phyloP scores from a whole-genome alignment of 2,888 invertebrate species.

The Teleiodes luculella region DNA sequence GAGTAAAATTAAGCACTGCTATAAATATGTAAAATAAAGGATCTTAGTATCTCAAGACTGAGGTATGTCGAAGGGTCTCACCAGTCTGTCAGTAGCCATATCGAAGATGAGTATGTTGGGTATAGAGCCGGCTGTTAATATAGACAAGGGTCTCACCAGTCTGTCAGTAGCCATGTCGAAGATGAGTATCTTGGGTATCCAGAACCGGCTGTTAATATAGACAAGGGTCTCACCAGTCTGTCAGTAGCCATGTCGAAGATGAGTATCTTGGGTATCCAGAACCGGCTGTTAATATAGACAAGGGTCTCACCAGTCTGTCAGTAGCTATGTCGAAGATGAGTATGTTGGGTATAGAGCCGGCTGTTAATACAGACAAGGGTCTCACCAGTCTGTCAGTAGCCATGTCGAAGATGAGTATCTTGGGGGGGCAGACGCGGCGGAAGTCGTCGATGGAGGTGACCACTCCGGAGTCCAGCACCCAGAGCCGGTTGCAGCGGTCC shows the following conservation, averaged over 20 bases:
- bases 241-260: constrained; percentile 88
- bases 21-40: too few relatives aligned
- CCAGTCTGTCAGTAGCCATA: constrained; percentile 83
- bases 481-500: constrained; percentile 89
- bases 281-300: constrained; percentile 40
- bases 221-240: constrained; percentile 71
- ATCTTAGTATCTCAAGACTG: too few relatives aligned
- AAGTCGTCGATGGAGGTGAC: constrained; percentile 84
- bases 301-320: too few relatives aligned
- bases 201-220: constrained; percentile 41
- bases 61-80: constrained; percentile 63
- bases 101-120: constrained; percentile 91
- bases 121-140: constrained; percentile 74
- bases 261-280: constrained; percentile 89
- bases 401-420: constrained; percentile 88
- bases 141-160: too few relatives aligned
- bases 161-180: too few relatives aligned
- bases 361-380: constrained; percentile 15
- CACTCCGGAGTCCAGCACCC: constrained; percentile 89
- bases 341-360: constrained; percentile 38
- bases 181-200: too few relatives aligned
- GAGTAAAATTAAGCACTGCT: too few relatives aligned
- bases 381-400: constrained; percentile 83
- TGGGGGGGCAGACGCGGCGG: constrained; percentile 84
- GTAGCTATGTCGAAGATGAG: too few relatives aligned